Evolutionary conservation across 2,113 vertebrate genomes (phyloP).

Genomic region (Ictalurus punctatus): DNA sequence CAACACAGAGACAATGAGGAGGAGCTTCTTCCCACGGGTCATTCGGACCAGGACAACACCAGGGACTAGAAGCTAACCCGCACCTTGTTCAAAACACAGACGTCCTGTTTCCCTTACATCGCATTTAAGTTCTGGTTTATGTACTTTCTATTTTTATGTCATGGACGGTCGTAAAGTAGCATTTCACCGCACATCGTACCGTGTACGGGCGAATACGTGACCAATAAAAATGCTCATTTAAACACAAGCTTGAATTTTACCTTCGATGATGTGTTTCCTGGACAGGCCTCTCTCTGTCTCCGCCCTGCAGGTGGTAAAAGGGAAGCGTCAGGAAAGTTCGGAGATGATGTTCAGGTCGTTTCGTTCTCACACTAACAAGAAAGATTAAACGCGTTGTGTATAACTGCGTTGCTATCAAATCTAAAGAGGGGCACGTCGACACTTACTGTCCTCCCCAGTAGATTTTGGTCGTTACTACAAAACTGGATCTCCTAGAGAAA

Average conservation of each 20-base stretch:
- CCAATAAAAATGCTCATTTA: no score
- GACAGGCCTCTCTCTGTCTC: conserved; percentile 89
- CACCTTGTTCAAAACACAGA: no score
- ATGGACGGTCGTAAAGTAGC: no score
- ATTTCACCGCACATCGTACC: no score
- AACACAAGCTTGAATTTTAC: conserved; percentile 60
- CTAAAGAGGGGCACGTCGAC: background rate
- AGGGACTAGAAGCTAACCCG: no score
- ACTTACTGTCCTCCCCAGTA: conserved; percentile 94
- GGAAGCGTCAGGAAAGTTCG: conserved; percentile 21
- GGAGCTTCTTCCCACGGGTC: no score
- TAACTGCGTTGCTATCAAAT: background rate
- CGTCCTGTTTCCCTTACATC: no score
- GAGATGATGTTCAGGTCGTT: background rate
- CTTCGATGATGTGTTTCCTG: conserved; percentile 92
- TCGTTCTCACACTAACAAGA: background rate
- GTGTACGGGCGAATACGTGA: no score
- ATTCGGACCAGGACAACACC: no score
- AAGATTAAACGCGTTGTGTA: background rate
- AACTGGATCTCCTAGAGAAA: conserved; percentile 78
- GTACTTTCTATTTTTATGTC: no score
- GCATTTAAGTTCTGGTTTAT: no score
- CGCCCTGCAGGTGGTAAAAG: conserved; percentile 73
- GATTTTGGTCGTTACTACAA: conserved; percentile 89
- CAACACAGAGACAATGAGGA: no score